Evolutionary conservation across 1,140 invertebrate species (phyloP).

Genomic region (Amyelois transitella): DNA sequence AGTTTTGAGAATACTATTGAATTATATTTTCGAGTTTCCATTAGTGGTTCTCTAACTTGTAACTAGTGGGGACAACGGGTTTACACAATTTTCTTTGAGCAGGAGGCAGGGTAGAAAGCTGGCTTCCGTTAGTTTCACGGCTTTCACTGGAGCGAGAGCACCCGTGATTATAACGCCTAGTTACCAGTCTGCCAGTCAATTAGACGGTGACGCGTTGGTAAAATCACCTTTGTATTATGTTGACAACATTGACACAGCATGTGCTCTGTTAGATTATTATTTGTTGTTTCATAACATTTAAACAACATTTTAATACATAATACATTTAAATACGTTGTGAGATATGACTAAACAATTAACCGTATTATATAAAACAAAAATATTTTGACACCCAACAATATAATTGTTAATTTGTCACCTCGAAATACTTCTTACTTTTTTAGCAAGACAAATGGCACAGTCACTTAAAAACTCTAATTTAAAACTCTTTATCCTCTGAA

Average conservation of each 20-base stretch:
- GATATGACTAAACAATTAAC: not conserved
- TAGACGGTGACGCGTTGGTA: not conserved
- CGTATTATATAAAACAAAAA: not conserved
- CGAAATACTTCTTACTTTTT: conserved; percentile 37
- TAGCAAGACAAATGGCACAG: conserved; percentile 36
- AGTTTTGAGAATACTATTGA: too few relatives aligned
- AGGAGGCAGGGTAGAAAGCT: conserved; percentile 64
- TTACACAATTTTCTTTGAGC: conserved; percentile 18
- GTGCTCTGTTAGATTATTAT: too few relatives aligned
- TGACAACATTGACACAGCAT: not conserved
- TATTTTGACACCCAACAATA: conserved; percentile 15
- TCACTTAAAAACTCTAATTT: conserved; percentile 65
- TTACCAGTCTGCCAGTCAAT: not conserved
- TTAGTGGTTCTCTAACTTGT: too few relatives aligned
- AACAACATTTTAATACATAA: not conserved
- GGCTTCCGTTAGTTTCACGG: conserved; percentile 56
- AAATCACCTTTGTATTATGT: not conserved
- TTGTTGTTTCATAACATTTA: too few relatives aligned
- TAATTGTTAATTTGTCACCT: conserved; percentile 46
- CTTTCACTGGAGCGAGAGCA: conserved; percentile 55
- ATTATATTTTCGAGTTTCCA: too few relatives aligned
- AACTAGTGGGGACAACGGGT: not conserved
- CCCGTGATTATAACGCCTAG: conserved; percentile 25
- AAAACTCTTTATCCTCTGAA: conserved; percentile 48
- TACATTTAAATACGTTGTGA: not conserved